Base-by-base conservation (phyloP, 1,140 invertebrate species). In the Trichonephila clavipes region DNA sequence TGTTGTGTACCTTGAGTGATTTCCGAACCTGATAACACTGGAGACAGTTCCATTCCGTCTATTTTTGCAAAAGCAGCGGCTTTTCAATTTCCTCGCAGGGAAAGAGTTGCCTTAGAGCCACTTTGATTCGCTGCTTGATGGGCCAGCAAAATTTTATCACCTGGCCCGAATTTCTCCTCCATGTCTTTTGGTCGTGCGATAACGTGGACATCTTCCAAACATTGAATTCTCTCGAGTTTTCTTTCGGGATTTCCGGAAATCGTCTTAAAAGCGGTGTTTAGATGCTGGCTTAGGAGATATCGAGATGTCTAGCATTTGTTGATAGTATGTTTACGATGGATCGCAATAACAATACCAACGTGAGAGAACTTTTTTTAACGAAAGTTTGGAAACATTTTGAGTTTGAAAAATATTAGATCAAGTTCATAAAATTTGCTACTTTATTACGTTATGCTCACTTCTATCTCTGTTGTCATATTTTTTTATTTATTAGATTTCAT, bases 11-110 rank as follows among this genome's bases (percentile, higher is more conserved):
- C 18, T 77, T 28, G 3, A 77, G 69, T 77, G 24, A 34, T 72
- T 72, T 16, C 21, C 21, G 64, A 66, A 66, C 64, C 21, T 66
- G 64, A 69, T 77, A 77, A 77, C 28, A 34, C 69, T 77, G 28
- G 10, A 34, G 69, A 77, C 28, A 77, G 69, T 77, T 77, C 14
- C 69, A 66, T 69, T 69, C 21, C 66, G n/a, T 69, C 66, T 24
- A 28, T 69, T 34, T 77, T 77, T 12, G 40, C 72, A 77, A 77
- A 77, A 77, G 72, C 28, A 77, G 28, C 72, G 34, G 28, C 28
- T 77, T 77, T 77, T 77, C 72, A 77, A 77, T 77, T 77, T 77
- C 72, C 72, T 77, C 34, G 28, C 14, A 34, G 72, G 51, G 28
- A 40, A 77, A 77, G 34, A 34, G 28, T 18, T 77, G 72, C 72